Evolutionary conservation across 2,888 invertebrate genomes (phyloP).

Genomic region (Eurytoma adleriae): DNA sequence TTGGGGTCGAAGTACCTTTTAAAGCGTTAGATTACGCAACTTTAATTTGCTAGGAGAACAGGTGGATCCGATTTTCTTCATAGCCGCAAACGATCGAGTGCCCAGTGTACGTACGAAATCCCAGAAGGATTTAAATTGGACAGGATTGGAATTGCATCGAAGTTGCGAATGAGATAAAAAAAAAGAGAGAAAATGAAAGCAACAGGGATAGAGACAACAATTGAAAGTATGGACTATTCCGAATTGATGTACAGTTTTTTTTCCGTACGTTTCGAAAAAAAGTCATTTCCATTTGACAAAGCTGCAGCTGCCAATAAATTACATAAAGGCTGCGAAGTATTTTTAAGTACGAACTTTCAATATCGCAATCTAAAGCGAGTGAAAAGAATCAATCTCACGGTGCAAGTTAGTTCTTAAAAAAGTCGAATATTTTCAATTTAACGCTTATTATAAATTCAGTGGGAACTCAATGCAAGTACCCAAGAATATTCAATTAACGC

Average conservation of each 20-base stretch:
- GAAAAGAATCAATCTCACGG: too few relatives aligned
- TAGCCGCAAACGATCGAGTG: constrained; percentile 6
- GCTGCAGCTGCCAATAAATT: not conserved
- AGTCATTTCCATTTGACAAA: not conserved
- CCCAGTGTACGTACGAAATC: constrained; percentile 23
- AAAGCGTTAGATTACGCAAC: constrained; percentile 16
- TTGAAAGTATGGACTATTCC: constrained; percentile 7
- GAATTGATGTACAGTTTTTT: not conserved
- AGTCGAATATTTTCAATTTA: too few relatives aligned
- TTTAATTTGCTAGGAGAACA: constrained; percentile 39
- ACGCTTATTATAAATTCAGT: too few relatives aligned
- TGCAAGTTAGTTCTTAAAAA: too few relatives aligned
- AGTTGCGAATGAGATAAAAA: constrained; percentile 18
- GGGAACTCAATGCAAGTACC: too few relatives aligned
- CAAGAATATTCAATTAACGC: too few relatives aligned
- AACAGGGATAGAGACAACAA: not conserved
- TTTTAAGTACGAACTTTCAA: too few relatives aligned
- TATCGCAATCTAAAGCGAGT: too few relatives aligned
- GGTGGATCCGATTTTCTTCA: constrained; percentile 4
- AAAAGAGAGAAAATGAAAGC: not conserved
- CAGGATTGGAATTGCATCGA: constrained; percentile 40
- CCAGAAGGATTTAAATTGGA: constrained; percentile 45
- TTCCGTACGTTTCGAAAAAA: not conserved
- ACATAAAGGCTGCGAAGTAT: too few relatives aligned
- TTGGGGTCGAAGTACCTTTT: not conserved